A percentile compares a stretch with the other conserved stretches of the same genome.
Conservation (phyloP, 2,113 vertebrate species). For the Xiphophorus maculatus region DNA sequence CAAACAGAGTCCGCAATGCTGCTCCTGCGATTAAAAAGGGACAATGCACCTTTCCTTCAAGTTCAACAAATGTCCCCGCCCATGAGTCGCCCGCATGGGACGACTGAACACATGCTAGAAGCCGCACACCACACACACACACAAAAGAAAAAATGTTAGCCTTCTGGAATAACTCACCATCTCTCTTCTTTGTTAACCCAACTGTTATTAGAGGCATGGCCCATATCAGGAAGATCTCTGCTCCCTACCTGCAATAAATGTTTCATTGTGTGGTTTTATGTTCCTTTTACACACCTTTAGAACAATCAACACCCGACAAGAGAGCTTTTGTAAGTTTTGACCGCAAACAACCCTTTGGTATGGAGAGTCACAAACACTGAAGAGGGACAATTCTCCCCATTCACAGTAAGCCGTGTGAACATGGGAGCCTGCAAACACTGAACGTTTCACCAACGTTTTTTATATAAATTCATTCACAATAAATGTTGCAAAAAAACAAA, state of each 20-base stretch:
- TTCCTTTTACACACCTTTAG: neutral
- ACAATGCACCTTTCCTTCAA: neutral
- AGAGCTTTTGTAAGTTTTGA: conserved; percentile 16
- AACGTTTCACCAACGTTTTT: neutral
- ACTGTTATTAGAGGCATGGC: no score
- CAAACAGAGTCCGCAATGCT: neutral
- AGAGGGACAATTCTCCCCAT: neutral
- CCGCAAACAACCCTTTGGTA: conserved; percentile 30
- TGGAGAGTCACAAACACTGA: conserved; percentile 31
- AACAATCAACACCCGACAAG: neutral
- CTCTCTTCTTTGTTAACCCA: no score
- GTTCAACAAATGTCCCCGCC: neutral
- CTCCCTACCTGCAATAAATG: neutral
- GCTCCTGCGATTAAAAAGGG: neutral
- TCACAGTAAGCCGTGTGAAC: conserved; percentile 1
- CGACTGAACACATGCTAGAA: neutral
- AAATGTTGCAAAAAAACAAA: neutral
- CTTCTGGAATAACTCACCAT: neutral
- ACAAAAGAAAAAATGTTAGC: neutral
- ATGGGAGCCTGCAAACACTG: neutral
- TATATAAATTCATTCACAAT: neutral
- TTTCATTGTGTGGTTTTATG: neutral
- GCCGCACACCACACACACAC: no score
- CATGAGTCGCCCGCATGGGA: no score
- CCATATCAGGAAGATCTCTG: neutral